Percentiles rank a stretch among this genome's conserved stretches.
phyloP scores from a whole-genome alignment of 2,888 invertebrate species.

The Scaptomyza caliginosa region DNA sequence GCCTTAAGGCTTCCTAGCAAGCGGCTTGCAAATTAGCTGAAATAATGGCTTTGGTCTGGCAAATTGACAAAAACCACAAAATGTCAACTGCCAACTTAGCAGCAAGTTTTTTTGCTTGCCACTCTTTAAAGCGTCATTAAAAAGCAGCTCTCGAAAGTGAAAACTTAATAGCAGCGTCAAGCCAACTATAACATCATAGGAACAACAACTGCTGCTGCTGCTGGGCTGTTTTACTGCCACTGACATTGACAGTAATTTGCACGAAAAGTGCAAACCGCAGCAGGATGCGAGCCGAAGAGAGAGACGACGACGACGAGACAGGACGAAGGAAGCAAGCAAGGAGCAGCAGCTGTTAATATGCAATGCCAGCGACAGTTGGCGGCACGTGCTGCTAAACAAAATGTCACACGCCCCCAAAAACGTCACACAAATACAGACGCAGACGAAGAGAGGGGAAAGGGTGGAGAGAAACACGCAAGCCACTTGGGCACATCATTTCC shows the following conservation, averaged over 20 bases:
- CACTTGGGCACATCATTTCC: slow-evolving; percentile 69
- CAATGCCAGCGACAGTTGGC: slow-evolving; percentile 44
- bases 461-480: not conserved
- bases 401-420: slow-evolving; percentile 31
- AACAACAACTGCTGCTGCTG: slow-evolving; percentile 17
- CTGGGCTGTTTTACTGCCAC: slow-evolving; percentile 38
- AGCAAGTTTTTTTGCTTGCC: slow-evolving; percentile 30
- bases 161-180: slow-evolving; percentile 36
- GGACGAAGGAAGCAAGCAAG: not conserved
- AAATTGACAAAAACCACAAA: slow-evolving; percentile 49
- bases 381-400: slow-evolving; percentile 77
- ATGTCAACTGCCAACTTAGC: slow-evolving; percentile 18
- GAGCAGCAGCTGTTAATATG: slow-evolving; percentile 58
- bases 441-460: not conserved
- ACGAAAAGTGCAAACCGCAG: slow-evolving; percentile 65
- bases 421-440: not conserved
- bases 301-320: not conserved
- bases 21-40: slow-evolving; percentile 25
- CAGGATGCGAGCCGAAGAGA: slow-evolving; percentile 37
- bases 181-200: slow-evolving; percentile 1
- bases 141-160: slow-evolving; percentile 55
- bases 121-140: slow-evolving; percentile 49
- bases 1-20: not conserved
- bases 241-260: slow-evolving; percentile 56
- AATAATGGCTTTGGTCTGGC: slow-evolving; percentile 2